Base-by-base conservation (phyloP, 2,113 vertebrate genomes). In the Athene noctua region DNA sequence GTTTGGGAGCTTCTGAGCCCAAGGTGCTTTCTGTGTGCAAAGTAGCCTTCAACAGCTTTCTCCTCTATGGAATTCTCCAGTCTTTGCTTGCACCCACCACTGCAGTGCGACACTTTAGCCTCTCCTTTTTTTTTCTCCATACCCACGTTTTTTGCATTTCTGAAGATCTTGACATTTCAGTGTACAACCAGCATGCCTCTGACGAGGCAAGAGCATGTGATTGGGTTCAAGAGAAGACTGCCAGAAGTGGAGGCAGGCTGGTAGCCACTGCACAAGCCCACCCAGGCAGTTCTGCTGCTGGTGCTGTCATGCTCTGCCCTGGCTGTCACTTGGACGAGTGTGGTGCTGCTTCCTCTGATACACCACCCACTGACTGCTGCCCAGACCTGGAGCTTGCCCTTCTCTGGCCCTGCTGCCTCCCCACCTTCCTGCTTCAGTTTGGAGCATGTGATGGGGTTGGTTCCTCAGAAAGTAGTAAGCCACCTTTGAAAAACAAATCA, bases 361-460 rank as follows among this genome's bases (percentile, higher is more conserved):
- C 23, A 27, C 34, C 61, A 55, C 15, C n/a, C 1, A 0, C 27
- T 18, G 40, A 0, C 27, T 18, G 40, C 52, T 70, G 65, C 44
- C 49, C 72, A 66, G 36, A 12, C 34, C 30, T 34, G 40, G 17
- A 57, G 25, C 25, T 52, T 10, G 1, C 16, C 21, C 32, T 65
- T 65, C 23, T 14, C 38, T 0, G 2, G 67, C 40, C 51, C 32
- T 7, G 3, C 26, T 83, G 67, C 34, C 42, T 81, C 44, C 20
- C 7, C 27, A 38, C 7, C 12, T 80, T n/a, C n/a, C 42, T 10
- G 6, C 17, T 74, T 73, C 65, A 27, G 14, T 79, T 40, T 81
- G 57, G 49, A 46, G 61, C 9, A 61, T 0, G 0, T 21, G 49
- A 27, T 40, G 36, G 16, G 21, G 23, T 1, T 63, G 44, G 20